Conservation (phyloP, 2,888 invertebrate genomes). For the Mesoligia furuncula region DNA sequence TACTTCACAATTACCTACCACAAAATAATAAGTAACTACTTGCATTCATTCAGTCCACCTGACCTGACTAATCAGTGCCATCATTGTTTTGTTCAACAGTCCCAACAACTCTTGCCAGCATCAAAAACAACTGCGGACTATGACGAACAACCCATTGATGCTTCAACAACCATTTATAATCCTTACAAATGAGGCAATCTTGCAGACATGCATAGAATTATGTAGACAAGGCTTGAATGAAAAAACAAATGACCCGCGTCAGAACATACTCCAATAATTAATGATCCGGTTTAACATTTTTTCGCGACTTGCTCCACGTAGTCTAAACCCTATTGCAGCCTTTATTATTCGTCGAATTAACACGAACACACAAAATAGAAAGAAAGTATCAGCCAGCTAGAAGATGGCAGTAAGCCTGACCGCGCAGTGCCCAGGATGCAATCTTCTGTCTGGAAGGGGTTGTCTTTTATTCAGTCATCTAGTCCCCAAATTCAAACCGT, state of each 20-base stretch:
- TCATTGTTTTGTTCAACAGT: slow-evolving; percentile 7
- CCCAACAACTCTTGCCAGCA: background rate
- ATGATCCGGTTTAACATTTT: background rate
- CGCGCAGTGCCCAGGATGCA: background rate
- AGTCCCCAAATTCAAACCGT: background rate
- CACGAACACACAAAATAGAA: background rate
- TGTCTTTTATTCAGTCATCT: background rate
- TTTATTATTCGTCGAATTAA: background rate
- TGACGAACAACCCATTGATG: background rate
- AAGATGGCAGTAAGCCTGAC: background rate
- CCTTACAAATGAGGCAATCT: background rate
- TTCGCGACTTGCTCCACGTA: background rate
- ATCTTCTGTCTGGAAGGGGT: background rate
- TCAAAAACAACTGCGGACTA: no score
- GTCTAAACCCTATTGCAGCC: background rate
- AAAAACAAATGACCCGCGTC: background rate
- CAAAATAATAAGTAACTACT: background rate
- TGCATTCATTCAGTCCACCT: background rate
- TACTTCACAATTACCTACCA: background rate
- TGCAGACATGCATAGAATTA: background rate
- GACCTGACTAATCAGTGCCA: background rate
- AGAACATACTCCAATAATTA: slow-evolving; percentile 12
- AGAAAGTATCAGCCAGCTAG: background rate
- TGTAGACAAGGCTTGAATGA: background rate
- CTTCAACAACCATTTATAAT: slow-evolving; percentile 1